Conservation (phyloP, 1,140 invertebrate genomes). For the Samia ricini region DNA sequence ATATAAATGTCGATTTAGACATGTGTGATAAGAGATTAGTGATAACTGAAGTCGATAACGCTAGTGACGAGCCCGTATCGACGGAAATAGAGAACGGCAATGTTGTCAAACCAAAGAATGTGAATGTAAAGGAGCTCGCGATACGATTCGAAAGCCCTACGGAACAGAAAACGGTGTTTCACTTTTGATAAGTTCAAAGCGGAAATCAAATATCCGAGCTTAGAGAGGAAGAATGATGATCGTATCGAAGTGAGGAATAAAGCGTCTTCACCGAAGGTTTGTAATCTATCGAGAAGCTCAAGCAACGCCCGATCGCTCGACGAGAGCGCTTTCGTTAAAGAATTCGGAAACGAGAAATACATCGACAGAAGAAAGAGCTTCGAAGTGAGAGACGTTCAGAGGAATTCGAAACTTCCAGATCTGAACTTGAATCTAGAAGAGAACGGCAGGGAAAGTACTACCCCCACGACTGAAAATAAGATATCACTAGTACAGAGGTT, state of each 20-base stretch:
- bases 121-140: slow-evolving; percentile 78
- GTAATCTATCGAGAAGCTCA: slow-evolving; percentile 78
- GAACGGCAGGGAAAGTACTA: slow-evolving; percentile 61
- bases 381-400: slow-evolving; percentile 71
- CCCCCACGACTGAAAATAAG: slow-evolving; percentile 79
- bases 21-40: slow-evolving; percentile 57
- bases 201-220: slow-evolving; percentile 52
- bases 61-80: slow-evolving; percentile 22
- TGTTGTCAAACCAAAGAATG: slow-evolving; percentile 50
- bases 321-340: slow-evolving; percentile 82
- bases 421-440: slow-evolving; percentile 69
- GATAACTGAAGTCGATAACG: slow-evolving; percentile 33
- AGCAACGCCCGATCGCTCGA: slow-evolving; percentile 85
- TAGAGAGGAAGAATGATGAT: slow-evolving; percentile 47
- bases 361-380: slow-evolving; percentile 74
- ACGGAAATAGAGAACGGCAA: slow-evolving; percentile 58
- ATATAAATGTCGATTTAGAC: slow-evolving; percentile 70
- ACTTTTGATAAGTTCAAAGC: slow-evolving; percentile 68
- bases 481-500: slow-evolving; percentile 79
- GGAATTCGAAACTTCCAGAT: slow-evolving; percentile 79
- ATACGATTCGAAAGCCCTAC: slow-evolving; percentile 79
- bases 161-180: slow-evolving; percentile 65
- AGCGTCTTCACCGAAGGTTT: slow-evolving; percentile 50
- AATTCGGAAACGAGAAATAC: slow-evolving; percentile 75
- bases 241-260: slow-evolving; percentile 33